Percentiles rank a stretch among this genome's conserved stretches.
These are phyloP conservation scores for Muscidifurax raptorellus DNA, from an alignment of 1,140 invertebrate genomes.

Conservation along the genomic window DNA sequence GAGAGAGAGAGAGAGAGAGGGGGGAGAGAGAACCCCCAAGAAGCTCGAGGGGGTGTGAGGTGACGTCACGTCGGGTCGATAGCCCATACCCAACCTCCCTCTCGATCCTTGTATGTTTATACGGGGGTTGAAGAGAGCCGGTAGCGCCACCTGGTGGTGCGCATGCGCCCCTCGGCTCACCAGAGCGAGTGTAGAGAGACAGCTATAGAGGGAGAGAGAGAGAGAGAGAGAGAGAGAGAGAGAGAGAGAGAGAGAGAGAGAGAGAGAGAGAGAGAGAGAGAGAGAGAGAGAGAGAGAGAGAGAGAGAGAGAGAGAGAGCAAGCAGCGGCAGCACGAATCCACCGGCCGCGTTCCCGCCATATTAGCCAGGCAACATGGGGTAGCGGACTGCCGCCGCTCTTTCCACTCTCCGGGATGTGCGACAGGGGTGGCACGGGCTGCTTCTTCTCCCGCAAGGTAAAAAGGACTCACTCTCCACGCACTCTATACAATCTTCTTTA, in stretches of 20 bases:
- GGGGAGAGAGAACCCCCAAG: background rate
- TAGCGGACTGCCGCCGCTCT: conserved; percentile 54
- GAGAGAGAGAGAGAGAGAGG: conserved; percentile 21
- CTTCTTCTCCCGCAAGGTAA: conserved; percentile 79
- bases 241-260: background rate
- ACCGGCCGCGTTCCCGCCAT: conserved; percentile 70
- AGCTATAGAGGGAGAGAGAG: background rate
- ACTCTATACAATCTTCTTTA: too few relatives aligned
- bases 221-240: background rate
- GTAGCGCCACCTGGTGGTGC: conserved; percentile 47
- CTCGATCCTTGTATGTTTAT: too few relatives aligned
- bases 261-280: background rate
- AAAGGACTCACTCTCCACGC: background rate
- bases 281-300: background rate
- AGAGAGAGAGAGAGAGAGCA: background rate
- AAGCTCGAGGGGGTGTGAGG: conserved; percentile 44
- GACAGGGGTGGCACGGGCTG: conserved; percentile 81
- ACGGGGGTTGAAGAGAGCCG: background rate
- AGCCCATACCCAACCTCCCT: conserved; percentile 64
- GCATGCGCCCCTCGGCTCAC: conserved; percentile 45
- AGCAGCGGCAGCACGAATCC: conserved; percentile 54
- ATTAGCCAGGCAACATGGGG: conserved; percentile 74
- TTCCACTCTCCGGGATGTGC: conserved; percentile 73
- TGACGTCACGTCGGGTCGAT: conserved; percentile 73
- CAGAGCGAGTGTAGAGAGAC: too few relatives aligned